A percentile compares a stretch with the other conserved stretches of the same genome.
Evolutionary conservation across 2,888 invertebrate species (phyloP).

Genomic region (Leucozona laternaria): DNA sequence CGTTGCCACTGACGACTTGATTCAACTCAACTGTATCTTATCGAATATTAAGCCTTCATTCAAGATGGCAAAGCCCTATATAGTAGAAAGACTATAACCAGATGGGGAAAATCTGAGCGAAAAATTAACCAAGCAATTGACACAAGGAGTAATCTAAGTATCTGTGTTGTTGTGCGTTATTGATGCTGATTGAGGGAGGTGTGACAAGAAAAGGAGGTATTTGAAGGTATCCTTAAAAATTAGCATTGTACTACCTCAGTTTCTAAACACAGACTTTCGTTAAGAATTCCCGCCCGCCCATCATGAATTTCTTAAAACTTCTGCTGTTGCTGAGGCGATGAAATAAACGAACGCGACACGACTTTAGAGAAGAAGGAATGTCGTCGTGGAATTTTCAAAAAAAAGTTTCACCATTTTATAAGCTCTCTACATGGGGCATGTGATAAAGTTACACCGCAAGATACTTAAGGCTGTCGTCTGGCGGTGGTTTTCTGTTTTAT

Average conservation of each 20-base stretch:
- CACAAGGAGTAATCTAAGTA: slow-evolving; percentile 52
- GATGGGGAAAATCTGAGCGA: slow-evolving; percentile 52
- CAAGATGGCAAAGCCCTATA: slow-evolving; percentile 21
- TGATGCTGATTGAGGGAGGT: not conserved
- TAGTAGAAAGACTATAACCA: not conserved
- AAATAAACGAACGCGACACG: not conserved
- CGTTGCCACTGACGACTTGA: slow-evolving; percentile 57
- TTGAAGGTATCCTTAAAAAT: slow-evolving; percentile 35
- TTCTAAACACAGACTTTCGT: slow-evolving; percentile 29
- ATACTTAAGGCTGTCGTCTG: slow-evolving; percentile 67
- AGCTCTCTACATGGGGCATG: slow-evolving; percentile 67
- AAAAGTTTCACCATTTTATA: slow-evolving; percentile 52
- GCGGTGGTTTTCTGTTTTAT: slow-evolving; percentile 45
- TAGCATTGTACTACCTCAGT: slow-evolving; percentile 55
- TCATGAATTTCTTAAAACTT: slow-evolving; percentile 16
- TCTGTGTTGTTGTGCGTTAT: slow-evolving; percentile 25
- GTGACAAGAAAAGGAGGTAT: not conserved
- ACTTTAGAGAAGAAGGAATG: not conserved
- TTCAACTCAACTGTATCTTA: slow-evolving; percentile 17
- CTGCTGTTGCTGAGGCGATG: slow-evolving; percentile 31
- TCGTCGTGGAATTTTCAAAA: slow-evolving; percentile 32
- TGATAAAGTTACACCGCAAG: slow-evolving; percentile 71
- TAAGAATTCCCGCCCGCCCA: slow-evolving; percentile 13
- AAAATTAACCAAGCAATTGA: slow-evolving; percentile 73
- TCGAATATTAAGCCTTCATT: slow-evolving; percentile 38